Conservation (phyloP, 35 echinoderm and acorn worm species). For the Ophioderma brevispina region DNA sequence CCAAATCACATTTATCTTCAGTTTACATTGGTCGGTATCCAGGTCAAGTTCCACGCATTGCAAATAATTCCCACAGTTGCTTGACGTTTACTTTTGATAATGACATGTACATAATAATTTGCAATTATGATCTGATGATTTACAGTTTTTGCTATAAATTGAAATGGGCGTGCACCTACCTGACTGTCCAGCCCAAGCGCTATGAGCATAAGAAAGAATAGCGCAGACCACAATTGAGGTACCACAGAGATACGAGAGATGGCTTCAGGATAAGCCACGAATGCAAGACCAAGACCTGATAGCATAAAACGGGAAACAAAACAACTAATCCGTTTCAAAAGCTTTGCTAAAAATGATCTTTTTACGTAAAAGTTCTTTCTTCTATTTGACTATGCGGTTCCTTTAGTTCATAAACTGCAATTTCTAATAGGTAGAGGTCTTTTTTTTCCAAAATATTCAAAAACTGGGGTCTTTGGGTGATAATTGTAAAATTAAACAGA, state of each 20-base stretch:
- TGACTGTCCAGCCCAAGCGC: slow-evolving; percentile 61
- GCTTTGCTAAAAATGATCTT: background rate
- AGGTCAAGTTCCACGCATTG: background rate
- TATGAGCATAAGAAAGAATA: slow-evolving; percentile 66
- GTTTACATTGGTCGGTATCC: background rate
- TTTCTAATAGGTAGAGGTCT: background rate
- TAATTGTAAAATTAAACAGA: too few species aligned
- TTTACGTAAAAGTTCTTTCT: background rate
- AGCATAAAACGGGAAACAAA: too few species aligned
- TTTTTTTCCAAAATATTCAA: background rate
- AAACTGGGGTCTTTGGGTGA: background rate
- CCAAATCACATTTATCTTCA: background rate
- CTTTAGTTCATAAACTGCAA: background rate
- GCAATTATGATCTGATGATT: too few species aligned
- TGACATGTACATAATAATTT: too few species aligned
- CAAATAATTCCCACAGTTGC: too few species aligned
- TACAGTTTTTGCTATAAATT: background rate
- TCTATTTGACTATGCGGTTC: background rate
- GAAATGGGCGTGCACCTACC: background rate
- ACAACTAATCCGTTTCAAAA: too few species aligned
- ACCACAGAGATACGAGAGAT: slow-evolving; percentile 40
- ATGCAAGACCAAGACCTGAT: slow-evolving; percentile 55
- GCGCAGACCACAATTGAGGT: slow-evolving; percentile 55
- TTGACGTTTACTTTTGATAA: too few species aligned
- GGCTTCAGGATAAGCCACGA: slow-evolving; percentile 57